Evolutionary conservation across 2,113 vertebrate genomes (phyloP).

Genomic region (Charina bottae): DNA sequence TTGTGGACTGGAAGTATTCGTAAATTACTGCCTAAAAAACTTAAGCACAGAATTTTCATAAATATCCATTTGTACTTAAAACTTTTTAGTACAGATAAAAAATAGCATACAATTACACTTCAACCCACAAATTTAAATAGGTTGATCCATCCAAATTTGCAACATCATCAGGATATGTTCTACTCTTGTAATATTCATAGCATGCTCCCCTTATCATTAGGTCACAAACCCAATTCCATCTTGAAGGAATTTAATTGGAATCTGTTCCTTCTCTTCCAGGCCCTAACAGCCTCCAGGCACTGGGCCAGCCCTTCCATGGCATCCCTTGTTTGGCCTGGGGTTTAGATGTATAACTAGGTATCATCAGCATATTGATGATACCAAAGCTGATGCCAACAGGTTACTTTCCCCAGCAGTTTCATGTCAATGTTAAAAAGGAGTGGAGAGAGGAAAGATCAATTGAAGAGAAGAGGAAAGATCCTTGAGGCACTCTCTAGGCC

Average conservation of each 20-base stretch:
- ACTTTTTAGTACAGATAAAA: neutral
- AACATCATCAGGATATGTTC: neutral
- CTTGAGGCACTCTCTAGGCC: too few species aligned
- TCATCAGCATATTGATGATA: too few species aligned
- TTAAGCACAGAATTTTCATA: slow-evolving; percentile 65
- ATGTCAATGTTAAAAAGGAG: too few species aligned
- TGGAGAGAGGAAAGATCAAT: too few species aligned
- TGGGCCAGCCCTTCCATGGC: neutral
- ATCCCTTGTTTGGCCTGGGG: neutral
- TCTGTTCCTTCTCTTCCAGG: too few species aligned
- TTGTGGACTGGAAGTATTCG: slow-evolving; percentile 86
- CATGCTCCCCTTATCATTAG: neutral
- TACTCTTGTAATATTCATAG: neutral
- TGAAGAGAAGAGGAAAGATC: too few species aligned
- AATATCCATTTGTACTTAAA: slow-evolving; percentile 2
- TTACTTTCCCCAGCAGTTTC: too few species aligned
- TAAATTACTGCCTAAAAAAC: slow-evolving; percentile 89
- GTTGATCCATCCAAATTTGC: neutral
- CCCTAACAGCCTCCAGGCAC: neutral
- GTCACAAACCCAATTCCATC: neutral
- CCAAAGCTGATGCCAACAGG: too few species aligned
- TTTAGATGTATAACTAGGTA: neutral
- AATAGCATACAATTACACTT: neutral
- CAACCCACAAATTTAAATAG: neutral
- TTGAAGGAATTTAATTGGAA: neutral